phyloP scores from a whole-genome alignment of 2,888 invertebrate species.

The Trichacis sp. region DNA sequence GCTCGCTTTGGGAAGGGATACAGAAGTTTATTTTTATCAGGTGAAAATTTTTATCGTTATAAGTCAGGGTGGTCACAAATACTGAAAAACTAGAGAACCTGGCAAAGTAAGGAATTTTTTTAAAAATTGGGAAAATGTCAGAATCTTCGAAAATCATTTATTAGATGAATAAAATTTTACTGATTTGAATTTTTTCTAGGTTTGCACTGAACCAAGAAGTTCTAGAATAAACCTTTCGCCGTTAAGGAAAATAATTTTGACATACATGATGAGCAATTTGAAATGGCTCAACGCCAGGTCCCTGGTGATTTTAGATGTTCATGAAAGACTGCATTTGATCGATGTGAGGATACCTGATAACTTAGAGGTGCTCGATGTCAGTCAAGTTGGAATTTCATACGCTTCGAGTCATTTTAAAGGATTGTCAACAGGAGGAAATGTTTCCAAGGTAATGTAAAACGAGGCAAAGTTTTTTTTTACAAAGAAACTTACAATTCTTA shows the following conservation, averaged over 20 bases:
- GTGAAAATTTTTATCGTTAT: too few relatives aligned
- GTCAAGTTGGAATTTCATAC: constrained; percentile 85
- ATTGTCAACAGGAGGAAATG: constrained; percentile 95
- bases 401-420: constrained; percentile 91
- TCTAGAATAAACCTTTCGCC: constrained; percentile 74
- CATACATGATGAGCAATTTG: constrained; percentile 80
- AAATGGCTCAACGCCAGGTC: constrained; percentile 87
- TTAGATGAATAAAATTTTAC: too few relatives aligned
- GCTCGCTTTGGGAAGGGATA: constrained; percentile 89
- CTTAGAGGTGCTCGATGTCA: constrained; percentile 84
- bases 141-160: too few relatives aligned
- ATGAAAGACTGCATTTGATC: constrained; percentile 87
- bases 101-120: too few relatives aligned
- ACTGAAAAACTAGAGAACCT: too few relatives aligned
- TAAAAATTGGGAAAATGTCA: too few relatives aligned
- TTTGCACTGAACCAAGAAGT: constrained; percentile 69
- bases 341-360: constrained; percentile 92
- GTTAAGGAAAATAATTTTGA: constrained; percentile 78
- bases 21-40: constrained; percentile 87
- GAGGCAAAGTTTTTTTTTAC: not conserved
- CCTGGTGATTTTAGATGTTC: constrained; percentile 85
- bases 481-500: not conserved
- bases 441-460: constrained; percentile 70
- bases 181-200: constrained; percentile 67
- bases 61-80: too few relatives aligned